Evolutionary conservation across 2,797 vertebrate genomes (phyloP).

Genomic region (Hafferia zeledoni): DNA sequence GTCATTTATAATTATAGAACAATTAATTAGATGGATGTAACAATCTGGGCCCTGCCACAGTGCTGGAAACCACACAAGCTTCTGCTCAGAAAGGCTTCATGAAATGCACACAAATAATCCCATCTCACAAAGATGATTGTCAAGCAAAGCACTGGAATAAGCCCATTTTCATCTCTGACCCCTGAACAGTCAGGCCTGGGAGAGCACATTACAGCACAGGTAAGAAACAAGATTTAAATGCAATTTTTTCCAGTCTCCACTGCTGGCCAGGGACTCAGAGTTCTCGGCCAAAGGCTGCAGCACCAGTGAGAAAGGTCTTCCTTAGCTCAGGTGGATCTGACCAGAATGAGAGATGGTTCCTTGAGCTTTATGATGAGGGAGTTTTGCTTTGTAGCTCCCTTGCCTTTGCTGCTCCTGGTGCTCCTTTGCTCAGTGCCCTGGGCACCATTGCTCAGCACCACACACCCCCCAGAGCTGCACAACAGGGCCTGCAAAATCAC

Average conservation of each 20-base stretch:
- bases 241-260: background rate
- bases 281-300: background rate
- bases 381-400: background rate
- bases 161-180: background rate
- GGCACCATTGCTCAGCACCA: background rate
- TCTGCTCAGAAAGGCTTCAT: background rate
- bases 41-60: background rate
- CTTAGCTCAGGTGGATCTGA: background rate
- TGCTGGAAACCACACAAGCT: background rate
- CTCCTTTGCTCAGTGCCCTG: background rate
- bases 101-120: background rate
- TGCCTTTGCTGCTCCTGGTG: background rate
- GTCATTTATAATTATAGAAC: background rate
- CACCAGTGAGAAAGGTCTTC: background rate
- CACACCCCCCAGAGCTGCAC: background rate
- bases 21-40: background rate
- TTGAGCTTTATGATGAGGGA: background rate
- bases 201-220: background rate
- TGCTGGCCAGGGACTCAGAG: background rate
- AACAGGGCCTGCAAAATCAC: background rate
- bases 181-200: background rate
- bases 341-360: background rate
- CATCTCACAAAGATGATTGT: background rate
- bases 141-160: background rate
- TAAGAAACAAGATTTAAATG: background rate